Conservation (phyloP, 2,113 vertebrate species). For the Megalops atlanticus region DNA sequence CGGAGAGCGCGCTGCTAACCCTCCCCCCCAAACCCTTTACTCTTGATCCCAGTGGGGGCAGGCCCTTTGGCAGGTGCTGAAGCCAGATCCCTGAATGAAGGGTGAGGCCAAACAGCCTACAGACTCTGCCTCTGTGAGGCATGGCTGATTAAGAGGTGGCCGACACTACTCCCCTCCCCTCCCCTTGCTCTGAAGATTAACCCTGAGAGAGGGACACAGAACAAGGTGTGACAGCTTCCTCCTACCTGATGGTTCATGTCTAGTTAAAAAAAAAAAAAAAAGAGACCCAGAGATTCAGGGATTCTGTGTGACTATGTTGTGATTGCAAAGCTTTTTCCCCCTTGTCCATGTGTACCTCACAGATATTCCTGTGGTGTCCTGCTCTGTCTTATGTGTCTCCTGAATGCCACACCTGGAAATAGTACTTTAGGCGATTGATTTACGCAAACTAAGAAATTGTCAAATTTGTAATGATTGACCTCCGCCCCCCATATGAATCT, state of each 20-base stretch:
- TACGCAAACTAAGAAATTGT: no score
- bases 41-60: background rate
- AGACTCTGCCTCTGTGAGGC: background rate
- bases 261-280: background rate
- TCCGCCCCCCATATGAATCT: no score
- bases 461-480: no score
- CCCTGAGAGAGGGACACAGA: constrained; percentile 4
- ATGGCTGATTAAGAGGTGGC: background rate
- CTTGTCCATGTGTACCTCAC: background rate
- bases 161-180: background rate
- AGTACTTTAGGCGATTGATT: no score
- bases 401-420: no score
- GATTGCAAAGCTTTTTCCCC: background rate
- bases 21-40: no score
- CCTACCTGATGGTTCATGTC: background rate
- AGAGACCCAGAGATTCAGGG: no score
- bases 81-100: background rate
- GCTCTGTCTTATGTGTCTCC: no score
- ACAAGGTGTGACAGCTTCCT: background rate
- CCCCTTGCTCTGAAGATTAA: background rate
- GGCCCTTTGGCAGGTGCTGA: constrained; percentile 15
- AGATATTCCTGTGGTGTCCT: constrained; percentile 2
- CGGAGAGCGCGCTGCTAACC: background rate
- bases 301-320: background rate
- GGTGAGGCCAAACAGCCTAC: background rate